These are phyloP conservation scores for Melanostigma gelatinosum DNA, from an alignment of 2,113 vertebrate species.

Conservation along the genomic window DNA sequence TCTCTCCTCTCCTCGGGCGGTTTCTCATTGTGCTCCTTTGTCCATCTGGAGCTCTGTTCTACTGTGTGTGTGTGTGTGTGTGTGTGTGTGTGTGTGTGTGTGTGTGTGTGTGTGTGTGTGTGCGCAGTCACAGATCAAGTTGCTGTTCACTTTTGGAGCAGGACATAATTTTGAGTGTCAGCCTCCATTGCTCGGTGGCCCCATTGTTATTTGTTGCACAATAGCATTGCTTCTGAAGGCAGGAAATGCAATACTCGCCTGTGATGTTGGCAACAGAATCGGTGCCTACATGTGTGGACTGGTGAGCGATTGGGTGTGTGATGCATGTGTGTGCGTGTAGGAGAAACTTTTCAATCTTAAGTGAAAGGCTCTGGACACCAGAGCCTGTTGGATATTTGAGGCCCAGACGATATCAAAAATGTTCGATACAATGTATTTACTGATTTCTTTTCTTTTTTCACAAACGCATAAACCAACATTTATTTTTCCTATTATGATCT, in stretches of 20 bases:
- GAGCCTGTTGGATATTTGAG: background rate
- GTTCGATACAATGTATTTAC: background rate
- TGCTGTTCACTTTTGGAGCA: constrained; percentile 41
- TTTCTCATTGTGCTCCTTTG: constrained; percentile 54
- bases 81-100: constrained; percentile 2
- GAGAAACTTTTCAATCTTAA: background rate
- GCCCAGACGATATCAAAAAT: background rate
- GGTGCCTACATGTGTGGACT: constrained; percentile 14
- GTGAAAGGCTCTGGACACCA: background rate
- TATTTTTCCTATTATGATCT: background rate
- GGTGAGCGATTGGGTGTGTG: background rate
- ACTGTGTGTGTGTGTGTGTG: constrained; percentile 10
- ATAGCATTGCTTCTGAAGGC: constrained; percentile 21
- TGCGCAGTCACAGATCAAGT: constrained; percentile 44
- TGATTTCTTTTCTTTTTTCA: background rate
- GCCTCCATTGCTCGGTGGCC: constrained; percentile 26
- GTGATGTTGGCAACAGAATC: constrained; percentile 1
- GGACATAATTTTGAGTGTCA: constrained; percentile 37
- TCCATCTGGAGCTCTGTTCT: constrained; percentile 57
- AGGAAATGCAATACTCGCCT: constrained; percentile 32
- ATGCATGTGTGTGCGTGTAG: background rate
- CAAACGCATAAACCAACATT: background rate
- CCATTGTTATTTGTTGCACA: constrained; percentile 42
- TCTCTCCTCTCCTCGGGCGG: constrained; percentile 46
- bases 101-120: constrained; percentile 22